A percentile compares a stretch with the other conserved stretches of the same genome.
Evolutionary conservation across 2,888 invertebrate genomes (phyloP).

Genomic region (Laothoe populi): DNA sequence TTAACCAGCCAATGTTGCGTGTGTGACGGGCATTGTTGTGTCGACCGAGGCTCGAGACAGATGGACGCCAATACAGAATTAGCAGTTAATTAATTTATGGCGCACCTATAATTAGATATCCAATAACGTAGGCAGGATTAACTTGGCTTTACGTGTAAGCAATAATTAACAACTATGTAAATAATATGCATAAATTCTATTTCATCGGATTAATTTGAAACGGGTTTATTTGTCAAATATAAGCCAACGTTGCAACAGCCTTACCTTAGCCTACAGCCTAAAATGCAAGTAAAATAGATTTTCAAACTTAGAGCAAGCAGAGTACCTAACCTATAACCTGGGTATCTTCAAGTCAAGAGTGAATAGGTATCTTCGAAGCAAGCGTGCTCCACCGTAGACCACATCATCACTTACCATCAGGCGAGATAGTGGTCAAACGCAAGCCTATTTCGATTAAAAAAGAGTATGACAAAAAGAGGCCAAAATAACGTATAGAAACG

Average conservation of each 20-base stretch:
- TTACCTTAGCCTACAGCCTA: too few species aligned
- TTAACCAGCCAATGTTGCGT: conserved; percentile 39
- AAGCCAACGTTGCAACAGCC: background rate
- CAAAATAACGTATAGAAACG: too few species aligned
- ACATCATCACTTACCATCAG: too few species aligned
- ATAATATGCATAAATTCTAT: conserved; percentile 38
- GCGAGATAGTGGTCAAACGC: too few species aligned
- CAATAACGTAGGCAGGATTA: conserved; percentile 60
- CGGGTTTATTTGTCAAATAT: background rate
- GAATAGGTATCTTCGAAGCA: too few species aligned
- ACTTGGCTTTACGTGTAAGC: conserved; percentile 48
- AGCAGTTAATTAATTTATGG: conserved; percentile 78
- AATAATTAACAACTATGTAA: conserved; percentile 46
- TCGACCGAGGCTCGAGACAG: conserved; percentile 51
- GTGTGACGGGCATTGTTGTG: conserved; percentile 42
- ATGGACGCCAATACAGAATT: conserved; percentile 64
- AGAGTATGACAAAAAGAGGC: too few species aligned
- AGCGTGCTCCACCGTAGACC: too few species aligned
- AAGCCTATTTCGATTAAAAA: too few species aligned
- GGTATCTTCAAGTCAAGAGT: too few species aligned
- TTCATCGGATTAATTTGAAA: conserved; percentile 9
- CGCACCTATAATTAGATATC: conserved; percentile 66
- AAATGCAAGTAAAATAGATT: too few species aligned
- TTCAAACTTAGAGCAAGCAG: too few species aligned
- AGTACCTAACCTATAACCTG: too few species aligned